Evolutionary conservation across 2,888 invertebrate species (phyloP), one percentile per base, ranked within the genome.

Genomic region (Tholera decimalis): DNA sequence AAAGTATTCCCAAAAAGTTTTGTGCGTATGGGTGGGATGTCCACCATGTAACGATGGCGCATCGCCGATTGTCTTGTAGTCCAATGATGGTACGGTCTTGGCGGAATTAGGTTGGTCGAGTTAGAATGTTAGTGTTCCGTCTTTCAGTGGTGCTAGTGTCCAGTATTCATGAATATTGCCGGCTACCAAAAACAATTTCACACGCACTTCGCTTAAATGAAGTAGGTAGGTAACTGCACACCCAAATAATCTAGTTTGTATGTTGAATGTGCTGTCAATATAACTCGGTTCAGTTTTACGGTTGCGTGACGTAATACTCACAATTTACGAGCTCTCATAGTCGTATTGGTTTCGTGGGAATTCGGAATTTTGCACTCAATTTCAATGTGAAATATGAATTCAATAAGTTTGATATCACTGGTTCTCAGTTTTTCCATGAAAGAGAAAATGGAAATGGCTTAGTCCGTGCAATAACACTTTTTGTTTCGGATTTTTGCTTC

Each of bases 241-340:
- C 43, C 35, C 13, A 43, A 69, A 13, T 66, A 62, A 41, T 41
- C 28, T 18, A 43, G 47, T 71, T 72, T 49, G 35, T 35, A 62
- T 62, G 20, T 49, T 47, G 5, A 62, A 43, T 20, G 24, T 63
- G 13, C 49, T 63, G 64, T 49, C 47, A 72, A 49, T 62, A 35
- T 63, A n/a, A 35, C 28, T 13, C 8, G 26, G 24, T 39, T 43
- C 18, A 24, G 11, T 30, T 43, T 35, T 8, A 18, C 11, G 7
- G n/a, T 22, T 33, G 30, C 13, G 28, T 35, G 41, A 6, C 33
- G 28, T 24, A 28, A 43, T 24, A 28, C 26, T 22, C 30, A 35
- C 2, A 58, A 44, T 64, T 56, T 58, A 30, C 41, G 35, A 59
- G 7, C 20, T 13, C 28, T 5, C n/a, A 22, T 15, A 35, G 28